Evolutionary conservation across 1,140 invertebrate species (phyloP), one percentile per base, ranked within the genome.

Genomic region (Homalodisca vitripennis): DNA sequence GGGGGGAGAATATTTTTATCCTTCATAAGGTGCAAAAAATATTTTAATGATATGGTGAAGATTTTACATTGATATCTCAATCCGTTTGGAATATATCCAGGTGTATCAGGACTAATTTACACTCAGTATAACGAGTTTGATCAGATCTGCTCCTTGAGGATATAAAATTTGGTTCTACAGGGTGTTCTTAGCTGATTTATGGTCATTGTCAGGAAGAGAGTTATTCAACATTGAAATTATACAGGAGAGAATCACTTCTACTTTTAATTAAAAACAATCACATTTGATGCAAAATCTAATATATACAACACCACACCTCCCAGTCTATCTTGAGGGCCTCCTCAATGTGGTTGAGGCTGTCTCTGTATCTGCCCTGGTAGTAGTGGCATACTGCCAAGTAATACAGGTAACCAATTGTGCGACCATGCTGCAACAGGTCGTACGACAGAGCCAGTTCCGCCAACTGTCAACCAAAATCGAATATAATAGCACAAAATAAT

Each of bases 321-420:
- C 55, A 60, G 29, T 12, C 24, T 13, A 60, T 27, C 29, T 30
- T 60, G 12, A 30, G n/a, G 14, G 55, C 55, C 26, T 60, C 55
- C n/a, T 60, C 55, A 6, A 27, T 1, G 55, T 60, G 55, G 27
- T 22, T 13, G 10, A 60, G 22, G 26, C 55, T 60, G 24, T 27
- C 24, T 10, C 10, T 29, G 24, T 60, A 60, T 12, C 55, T 2
- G 2, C 55, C 55, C n/a, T 60, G 55, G 12, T 60, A 26, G 26
- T 60, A 60, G 26, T 60, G 55, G n/a, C 55, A 27, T 12, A 60
- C 55, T 22, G 55, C 55, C 55, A 60, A 60, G n/a, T 60, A 60
- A 26, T 60, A 60, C 3, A 60, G 27, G 55, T 60, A 60, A 26
- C 3, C n/a, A 2, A 27, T n/a, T 27, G 55, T 60, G 3, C 55